Evolutionary conservation across 1,140 invertebrate genomes (phyloP), one percentile per base, ranked within the genome.

Genomic region (Heliconius hermathena): DNA sequence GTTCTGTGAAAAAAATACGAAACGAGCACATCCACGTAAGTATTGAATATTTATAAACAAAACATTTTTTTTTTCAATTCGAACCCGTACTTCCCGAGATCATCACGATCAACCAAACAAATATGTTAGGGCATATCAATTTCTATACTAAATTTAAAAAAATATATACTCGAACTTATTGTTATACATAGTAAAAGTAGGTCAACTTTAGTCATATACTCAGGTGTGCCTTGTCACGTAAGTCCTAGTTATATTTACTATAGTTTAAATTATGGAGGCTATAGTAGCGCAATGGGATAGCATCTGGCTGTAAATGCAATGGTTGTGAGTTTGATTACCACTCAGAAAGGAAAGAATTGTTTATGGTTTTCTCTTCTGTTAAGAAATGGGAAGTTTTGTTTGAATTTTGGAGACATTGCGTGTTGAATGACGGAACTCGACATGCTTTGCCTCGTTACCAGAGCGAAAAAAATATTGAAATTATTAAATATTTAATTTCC

Each of bases 201-300:
- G 77, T 79, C 73, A 54, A 29, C 71, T 26, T 73, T 46, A 49
- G 60, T 71, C 73, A 60, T 73, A 75, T 60, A 74, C 22, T 18
- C 77, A 79, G 77, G 77, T 79, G 77, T 49, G 77, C 38, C 41
- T 79, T 79, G 74, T 79, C 73, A 73, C 29, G 20, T 71, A 77
- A 38, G 75, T 49, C 71, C 49, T 54, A 76, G 16, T 54, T 54
- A 54, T 22, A 60, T 60, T 60, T 60, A 22, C 0, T 22, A 3
- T 9, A 11, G n/a, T 60, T 22, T 9, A 22, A 60, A 60, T 26
- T 22, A 60, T 60, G 8, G 3, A 26, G 57, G 8, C 20, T 1
- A 60, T 16, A 11, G 41, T 16, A 46, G 41, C 13, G 41, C 0
- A 46, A 13, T 13, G 11, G 41, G 41, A 46, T 13, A 41, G 38